These are phyloP conservation scores for Rhabdophis nuchalis DNA, from an alignment of 2,797 vertebrate genomes.

Conservation along the genomic window DNA sequence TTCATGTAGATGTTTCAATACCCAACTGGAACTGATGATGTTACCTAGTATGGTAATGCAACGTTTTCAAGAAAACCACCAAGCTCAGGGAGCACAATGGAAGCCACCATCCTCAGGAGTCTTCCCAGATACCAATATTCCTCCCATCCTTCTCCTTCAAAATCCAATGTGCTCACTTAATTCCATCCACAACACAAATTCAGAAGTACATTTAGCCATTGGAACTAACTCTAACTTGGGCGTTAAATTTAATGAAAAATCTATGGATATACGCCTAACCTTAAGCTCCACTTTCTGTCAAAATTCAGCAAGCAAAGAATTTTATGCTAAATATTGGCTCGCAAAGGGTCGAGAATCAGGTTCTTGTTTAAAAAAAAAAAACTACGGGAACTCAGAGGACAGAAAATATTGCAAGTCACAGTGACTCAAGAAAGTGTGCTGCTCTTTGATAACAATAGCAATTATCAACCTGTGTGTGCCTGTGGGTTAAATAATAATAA, in stretches of 20 bases:
- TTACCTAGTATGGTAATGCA: not conserved
- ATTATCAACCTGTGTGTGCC: not conserved
- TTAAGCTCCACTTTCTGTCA: not conserved
- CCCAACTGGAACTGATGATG: not conserved
- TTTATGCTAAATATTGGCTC: not conserved
- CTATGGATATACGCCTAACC: not conserved
- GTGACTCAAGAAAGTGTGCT: not conserved
- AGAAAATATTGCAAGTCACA: not conserved
- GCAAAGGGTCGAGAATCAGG: no score
- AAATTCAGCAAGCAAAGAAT: not conserved
- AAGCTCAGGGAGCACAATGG: not conserved
- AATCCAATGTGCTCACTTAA: not conserved
- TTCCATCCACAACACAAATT: not conserved
- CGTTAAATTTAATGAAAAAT: not conserved
- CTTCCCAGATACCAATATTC: not conserved
- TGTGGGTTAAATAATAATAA: accelerated
- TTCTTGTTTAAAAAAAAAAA: not conserved
- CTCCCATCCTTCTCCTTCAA: not conserved
- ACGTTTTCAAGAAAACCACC: not conserved
- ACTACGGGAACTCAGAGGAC: not conserved
- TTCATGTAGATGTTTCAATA: not conserved
- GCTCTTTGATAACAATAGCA: not conserved
- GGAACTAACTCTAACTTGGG: not conserved
- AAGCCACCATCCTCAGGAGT: not conserved
- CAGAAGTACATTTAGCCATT: not conserved